phyloP scores from a whole-genome alignment of 2,797 vertebrate genomes.

The Lepus oiostolus region DNA sequence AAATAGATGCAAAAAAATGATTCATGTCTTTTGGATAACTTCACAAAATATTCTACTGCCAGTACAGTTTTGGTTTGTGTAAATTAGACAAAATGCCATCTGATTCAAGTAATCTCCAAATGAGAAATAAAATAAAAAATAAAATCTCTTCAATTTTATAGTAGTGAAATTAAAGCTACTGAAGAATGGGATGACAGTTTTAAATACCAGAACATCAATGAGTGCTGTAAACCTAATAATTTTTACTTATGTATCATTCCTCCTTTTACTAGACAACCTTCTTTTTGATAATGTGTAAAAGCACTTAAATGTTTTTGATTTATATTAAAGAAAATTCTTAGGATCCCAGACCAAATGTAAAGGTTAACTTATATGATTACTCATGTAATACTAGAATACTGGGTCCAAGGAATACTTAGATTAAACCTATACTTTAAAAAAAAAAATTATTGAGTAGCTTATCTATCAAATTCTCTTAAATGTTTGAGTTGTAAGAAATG shows the following conservation, averaged over 20 bases:
- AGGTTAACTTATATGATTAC: background rate
- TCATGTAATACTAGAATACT: background rate
- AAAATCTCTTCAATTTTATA: slow-evolving; percentile 42
- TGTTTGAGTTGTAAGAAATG: slow-evolving; percentile 7
- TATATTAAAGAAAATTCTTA: background rate
- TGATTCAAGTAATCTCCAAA: slow-evolving; percentile 52
- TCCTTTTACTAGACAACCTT: background rate
- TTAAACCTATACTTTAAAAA: slow-evolving; percentile 17
- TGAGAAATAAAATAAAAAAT: background rate
- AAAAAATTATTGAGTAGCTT: slow-evolving; percentile 49
- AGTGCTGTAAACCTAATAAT: background rate
- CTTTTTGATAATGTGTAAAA: slow-evolving; percentile 27
- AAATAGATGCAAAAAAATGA: slow-evolving; percentile 15
- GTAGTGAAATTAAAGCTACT: background rate
- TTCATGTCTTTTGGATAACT: background rate
- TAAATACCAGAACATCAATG: background rate
- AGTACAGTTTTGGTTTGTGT: background rate
- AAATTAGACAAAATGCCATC: background rate
- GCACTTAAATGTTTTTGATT: slow-evolving; percentile 4
- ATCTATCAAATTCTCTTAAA: slow-evolving; percentile 28
- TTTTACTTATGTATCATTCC: background rate
- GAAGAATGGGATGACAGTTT: background rate
- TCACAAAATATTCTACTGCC: background rate
- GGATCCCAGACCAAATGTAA: background rate
- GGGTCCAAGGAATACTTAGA: slow-evolving; percentile 14